phyloP scores from a whole-genome alignment of 2,113 vertebrate species.

The Tachysurus vachellii region DNA sequence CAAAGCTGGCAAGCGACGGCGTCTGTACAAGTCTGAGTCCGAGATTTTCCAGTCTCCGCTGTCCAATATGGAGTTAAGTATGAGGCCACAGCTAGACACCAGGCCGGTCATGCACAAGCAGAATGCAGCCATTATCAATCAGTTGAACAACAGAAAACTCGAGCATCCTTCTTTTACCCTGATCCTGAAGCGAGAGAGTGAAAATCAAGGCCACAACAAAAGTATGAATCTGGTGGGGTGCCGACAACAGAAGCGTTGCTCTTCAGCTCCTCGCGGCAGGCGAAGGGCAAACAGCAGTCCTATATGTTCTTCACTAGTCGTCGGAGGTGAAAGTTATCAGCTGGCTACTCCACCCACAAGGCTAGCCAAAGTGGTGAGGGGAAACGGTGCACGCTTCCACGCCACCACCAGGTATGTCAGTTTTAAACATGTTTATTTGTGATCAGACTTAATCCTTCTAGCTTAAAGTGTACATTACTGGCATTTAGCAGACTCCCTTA shows the following conservation, averaged over 20 bases:
- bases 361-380: conserved; percentile 57
- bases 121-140: conserved; percentile 64
- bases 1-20: conserved; percentile 65
- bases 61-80: conserved; percentile 52
- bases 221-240: conserved; percentile 53
- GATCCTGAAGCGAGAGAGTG: conserved; percentile 49
- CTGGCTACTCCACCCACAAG: conserved; percentile 66
- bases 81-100: conserved; percentile 56
- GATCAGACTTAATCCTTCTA: neutral
- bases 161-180: conserved; percentile 55
- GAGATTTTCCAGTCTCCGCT: conserved; percentile 61
- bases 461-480: neutral
- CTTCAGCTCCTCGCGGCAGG: conserved; percentile 60
- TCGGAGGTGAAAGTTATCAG: conserved; percentile 71
- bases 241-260: conserved; percentile 60
- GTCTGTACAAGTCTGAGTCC: conserved; percentile 75
- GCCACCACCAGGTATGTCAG: conserved; percentile 58
- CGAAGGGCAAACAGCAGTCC: conserved; percentile 66
- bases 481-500: neutral
- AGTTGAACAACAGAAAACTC: conserved; percentile 63
- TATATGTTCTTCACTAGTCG: conserved; percentile 65
- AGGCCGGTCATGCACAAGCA: conserved; percentile 63
- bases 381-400: conserved; percentile 62
- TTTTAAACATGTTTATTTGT: neutral
- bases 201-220: conserved; percentile 49